phyloP scores from a whole-genome alignment of 2,797 vertebrate genomes.

The Salmo trutta region DNA sequence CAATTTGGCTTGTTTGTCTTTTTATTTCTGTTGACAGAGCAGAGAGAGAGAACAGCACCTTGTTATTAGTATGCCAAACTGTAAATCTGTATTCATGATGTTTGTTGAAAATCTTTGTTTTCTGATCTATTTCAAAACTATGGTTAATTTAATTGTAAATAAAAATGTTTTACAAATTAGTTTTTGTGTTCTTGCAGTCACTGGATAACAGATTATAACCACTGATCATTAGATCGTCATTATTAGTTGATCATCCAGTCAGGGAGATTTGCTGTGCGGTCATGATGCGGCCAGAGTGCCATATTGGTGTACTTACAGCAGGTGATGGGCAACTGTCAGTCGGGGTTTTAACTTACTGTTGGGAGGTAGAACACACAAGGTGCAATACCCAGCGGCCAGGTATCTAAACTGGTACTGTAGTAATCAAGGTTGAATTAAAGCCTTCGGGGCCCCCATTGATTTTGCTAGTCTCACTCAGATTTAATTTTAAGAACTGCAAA shows the following conservation, averaged over 20 bases:
- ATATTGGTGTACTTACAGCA: neutral
- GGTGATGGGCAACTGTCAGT: too few relatives aligned
- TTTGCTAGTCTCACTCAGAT: too few relatives aligned
- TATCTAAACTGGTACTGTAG: too few relatives aligned
- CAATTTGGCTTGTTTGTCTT: conserved; percentile 35
- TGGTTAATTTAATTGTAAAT: conserved; percentile 45
- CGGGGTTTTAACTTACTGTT: too few relatives aligned
- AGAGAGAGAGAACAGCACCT: conserved; percentile 31
- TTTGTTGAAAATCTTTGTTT: conserved; percentile 47
- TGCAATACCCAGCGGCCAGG: too few relatives aligned
- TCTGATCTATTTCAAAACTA: conserved; percentile 30
- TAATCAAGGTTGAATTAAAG: too few relatives aligned
- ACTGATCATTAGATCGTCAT: neutral
- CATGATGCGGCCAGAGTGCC: neutral
- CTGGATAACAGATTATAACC: neutral
- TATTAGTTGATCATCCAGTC: neutral
- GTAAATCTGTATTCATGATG: conserved; percentile 39
- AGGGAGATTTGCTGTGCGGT: neutral
- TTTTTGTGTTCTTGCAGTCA: conserved; percentile 3
- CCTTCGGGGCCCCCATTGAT: too few relatives aligned
- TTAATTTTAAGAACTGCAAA: too few relatives aligned
- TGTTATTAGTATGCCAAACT: neutral
- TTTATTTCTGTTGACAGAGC: conserved; percentile 50
- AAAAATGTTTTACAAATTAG: conserved; percentile 47
- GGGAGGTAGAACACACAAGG: too few relatives aligned